Evolutionary conservation across 2,113 vertebrate genomes (phyloP).

Genomic region (Hyaena hyaena): DNA sequence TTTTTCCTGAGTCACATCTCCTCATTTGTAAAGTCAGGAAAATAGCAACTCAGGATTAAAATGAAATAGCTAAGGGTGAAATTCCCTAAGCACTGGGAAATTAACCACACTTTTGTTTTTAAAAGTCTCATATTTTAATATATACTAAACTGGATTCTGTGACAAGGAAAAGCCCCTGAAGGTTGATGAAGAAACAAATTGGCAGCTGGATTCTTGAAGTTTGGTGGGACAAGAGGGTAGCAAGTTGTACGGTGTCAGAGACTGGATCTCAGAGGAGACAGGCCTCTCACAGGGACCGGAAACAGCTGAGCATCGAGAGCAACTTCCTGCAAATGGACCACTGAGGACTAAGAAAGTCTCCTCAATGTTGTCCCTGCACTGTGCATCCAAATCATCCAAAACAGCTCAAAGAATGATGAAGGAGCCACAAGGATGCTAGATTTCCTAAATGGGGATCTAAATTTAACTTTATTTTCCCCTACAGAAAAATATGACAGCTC

Average conservation of each 20-base stretch:
- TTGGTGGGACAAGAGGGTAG: not conserved
- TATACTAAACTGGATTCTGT: not conserved
- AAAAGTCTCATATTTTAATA: not conserved
- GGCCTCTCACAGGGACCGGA: not conserved
- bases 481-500: not conserved
- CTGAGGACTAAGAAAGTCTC: not conserved
- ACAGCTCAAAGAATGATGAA: not conserved
- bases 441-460: not conserved
- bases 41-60: not conserved
- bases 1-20: not conserved
- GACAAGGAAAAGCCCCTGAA: not conserved
- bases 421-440: not conserved
- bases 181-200: not conserved
- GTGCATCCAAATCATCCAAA: not conserved
- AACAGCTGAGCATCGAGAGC: not conserved
- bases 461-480: not conserved
- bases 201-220: not conserved
- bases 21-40: constrained; percentile 35
- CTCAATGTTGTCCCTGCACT: not conserved
- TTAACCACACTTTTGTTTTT: not conserved
- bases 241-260: not conserved
- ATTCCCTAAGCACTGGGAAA: not conserved
- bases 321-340: not conserved
- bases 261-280: not conserved
- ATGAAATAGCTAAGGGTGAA: not conserved